Evolutionary conservation across 1,140 invertebrate species (phyloP).

Genomic region (Eciton burchellii): DNA sequence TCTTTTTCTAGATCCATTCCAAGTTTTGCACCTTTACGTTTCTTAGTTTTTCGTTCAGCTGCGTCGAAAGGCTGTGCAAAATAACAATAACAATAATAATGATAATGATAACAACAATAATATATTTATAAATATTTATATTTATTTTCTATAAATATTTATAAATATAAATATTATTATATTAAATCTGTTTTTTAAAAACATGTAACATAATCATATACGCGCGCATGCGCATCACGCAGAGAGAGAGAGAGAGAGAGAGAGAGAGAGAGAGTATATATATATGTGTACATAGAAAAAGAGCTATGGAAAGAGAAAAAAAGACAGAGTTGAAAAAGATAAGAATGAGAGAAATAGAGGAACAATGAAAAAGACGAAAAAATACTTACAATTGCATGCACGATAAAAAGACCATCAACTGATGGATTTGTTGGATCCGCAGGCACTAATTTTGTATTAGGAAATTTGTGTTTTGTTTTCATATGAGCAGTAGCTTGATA

Average conservation of each 20-base stretch:
- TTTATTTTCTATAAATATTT: not conserved
- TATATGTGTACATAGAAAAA: too few relatives aligned
- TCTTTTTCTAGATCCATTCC: slow-evolving; percentile 67
- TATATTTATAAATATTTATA: not conserved
- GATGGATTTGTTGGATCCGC: slow-evolving; percentile 86
- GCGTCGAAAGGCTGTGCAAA: slow-evolving; percentile 53
- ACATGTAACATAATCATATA: too few relatives aligned
- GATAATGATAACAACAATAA: not conserved
- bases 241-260: too few relatives aligned
- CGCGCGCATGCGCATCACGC: too few relatives aligned
- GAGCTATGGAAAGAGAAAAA: too few relatives aligned
- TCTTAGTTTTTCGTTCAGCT: slow-evolving; percentile 72
- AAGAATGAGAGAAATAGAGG: too few relatives aligned
- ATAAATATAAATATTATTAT: too few relatives aligned
- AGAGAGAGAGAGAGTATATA: too few relatives aligned
- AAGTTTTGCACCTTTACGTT: slow-evolving; percentile 64
- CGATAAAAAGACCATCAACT: slow-evolving; percentile 86
- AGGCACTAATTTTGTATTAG: slow-evolving; percentile 83
- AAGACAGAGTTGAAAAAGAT: too few relatives aligned
- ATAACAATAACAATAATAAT: not conserved
- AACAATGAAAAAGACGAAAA: too few relatives aligned
- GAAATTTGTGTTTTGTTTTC: slow-evolving; percentile 85
- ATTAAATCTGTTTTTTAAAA: too few relatives aligned
- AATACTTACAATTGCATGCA: slow-evolving; percentile 84
- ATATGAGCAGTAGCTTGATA: slow-evolving; percentile 86